phyloP scores from a whole-genome alignment of 2,113 vertebrate species.

The Passer domesticus region DNA sequence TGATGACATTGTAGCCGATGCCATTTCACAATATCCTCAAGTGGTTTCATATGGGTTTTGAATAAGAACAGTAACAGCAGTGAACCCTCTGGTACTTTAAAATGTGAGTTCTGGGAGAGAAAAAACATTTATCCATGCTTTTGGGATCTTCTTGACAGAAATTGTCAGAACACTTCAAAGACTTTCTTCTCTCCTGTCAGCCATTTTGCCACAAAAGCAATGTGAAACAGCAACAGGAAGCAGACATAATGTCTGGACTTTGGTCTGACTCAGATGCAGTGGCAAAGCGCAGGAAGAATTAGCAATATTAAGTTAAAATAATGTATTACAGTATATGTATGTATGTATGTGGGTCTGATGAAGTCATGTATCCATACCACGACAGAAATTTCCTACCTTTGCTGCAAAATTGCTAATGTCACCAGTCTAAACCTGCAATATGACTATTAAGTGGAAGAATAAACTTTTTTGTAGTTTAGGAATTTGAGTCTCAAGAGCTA shows the following conservation, averaged over 20 bases:
- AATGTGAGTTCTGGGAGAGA: neutral
- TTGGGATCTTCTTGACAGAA: slow-evolving; percentile 40
- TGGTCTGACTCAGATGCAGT: neutral
- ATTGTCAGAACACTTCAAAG: slow-evolving; percentile 26
- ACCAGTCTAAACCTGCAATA: neutral
- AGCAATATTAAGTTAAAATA: neutral
- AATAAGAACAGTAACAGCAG: slow-evolving; percentile 15
- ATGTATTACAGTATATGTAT: neutral
- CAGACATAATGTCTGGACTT: slow-evolving; percentile 22
- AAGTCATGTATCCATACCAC: neutral
- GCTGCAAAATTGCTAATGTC: neutral
- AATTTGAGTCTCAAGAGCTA: neutral
- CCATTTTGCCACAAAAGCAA: slow-evolving; percentile 22
- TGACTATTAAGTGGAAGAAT: neutral
- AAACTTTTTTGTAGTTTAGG: neutral
- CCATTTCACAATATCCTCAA: slow-evolving; percentile 47
- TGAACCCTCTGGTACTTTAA: slow-evolving; percentile 2
- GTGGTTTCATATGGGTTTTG: slow-evolving; percentile 43
- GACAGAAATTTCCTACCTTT: neutral
- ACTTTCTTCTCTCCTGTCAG: slow-evolving; percentile 1
- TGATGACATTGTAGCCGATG: slow-evolving; percentile 51
- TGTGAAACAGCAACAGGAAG: slow-evolving; percentile 9
- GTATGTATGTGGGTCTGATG: neutral
- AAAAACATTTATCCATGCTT: neutral
- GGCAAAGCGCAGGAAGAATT: neutral